A percentile compares a stretch with the other conserved stretches of the same genome.
phyloP scores from a whole-genome alignment of 2,113 vertebrate species.

The Ammodytes marinus region DNA sequence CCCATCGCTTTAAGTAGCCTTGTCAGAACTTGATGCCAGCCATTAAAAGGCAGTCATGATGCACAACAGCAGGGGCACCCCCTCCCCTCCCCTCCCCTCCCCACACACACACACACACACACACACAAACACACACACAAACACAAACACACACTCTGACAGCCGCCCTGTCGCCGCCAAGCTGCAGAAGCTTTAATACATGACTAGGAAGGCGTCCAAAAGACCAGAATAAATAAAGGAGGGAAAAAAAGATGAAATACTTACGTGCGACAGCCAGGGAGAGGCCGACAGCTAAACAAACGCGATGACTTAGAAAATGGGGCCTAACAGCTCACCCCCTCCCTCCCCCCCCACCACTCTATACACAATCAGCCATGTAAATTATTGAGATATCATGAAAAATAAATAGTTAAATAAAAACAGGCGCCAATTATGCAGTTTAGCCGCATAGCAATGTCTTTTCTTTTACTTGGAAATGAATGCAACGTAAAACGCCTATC shows the following conservation, averaged over 20 bases:
- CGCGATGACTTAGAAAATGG: slow-evolving; percentile 78
- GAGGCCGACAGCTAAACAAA: slow-evolving; percentile 84
- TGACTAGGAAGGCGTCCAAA: slow-evolving; percentile 79
- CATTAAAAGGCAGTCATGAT: slow-evolving; percentile 74
- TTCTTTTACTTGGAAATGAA: slow-evolving; percentile 44
- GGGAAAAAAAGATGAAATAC: slow-evolving; percentile 77
- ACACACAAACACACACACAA: too few relatives aligned
- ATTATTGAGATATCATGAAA: slow-evolving; percentile 82
- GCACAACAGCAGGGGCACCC: slow-evolving; percentile 27
- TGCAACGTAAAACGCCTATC: slow-evolving; percentile 48
- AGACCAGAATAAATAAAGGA: slow-evolving; percentile 79
- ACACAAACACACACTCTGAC: slow-evolving; percentile 47
- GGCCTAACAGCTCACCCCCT: slow-evolving; percentile 73
- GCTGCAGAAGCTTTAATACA: slow-evolving; percentile 75
- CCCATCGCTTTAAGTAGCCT: slow-evolving; percentile 72
- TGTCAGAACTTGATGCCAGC: slow-evolving; percentile 75
- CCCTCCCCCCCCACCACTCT: slow-evolving; percentile 58
- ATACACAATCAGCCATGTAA: slow-evolving; percentile 81
- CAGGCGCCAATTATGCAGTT: slow-evolving; percentile 74
- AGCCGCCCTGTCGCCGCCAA: slow-evolving; percentile 70
- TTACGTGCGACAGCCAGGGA: slow-evolving; percentile 48
- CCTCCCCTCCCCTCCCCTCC: neutral
- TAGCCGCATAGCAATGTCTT: slow-evolving; percentile 62
- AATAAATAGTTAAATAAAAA: slow-evolving; percentile 78
- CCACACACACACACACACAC: too few relatives aligned